phyloP scores from a whole-genome alignment of 1,140 invertebrate genomes.

The Papilio polyxenes region DNA sequence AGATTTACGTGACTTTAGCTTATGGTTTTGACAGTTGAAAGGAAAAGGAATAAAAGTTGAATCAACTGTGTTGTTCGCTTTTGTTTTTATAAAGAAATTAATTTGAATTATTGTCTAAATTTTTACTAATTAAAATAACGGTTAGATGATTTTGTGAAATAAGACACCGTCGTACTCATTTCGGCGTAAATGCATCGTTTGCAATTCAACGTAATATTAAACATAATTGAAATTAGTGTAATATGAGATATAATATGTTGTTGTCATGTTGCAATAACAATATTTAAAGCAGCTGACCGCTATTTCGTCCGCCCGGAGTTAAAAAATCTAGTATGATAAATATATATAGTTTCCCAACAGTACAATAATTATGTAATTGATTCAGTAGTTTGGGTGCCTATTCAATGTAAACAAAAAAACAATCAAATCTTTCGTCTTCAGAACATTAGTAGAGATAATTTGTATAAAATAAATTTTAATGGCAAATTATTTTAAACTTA shows the following conservation, averaged over 20 bases:
- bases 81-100: not conserved
- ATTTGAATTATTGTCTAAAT: not conserved
- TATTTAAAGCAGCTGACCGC: no score
- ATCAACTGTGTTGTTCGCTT: not conserved
- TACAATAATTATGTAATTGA: no score
- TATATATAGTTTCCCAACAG: no score
- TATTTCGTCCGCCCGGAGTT: no score
- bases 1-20: constrained; percentile 15
- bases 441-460: no score
- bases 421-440: no score
- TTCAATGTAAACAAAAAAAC: no score
- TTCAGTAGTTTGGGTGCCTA: no score
- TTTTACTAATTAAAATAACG: not conserved
- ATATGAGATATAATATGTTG: not conserved
- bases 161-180: not conserved
- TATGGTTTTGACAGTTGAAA: not conserved
- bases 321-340: no score
- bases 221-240: not conserved
- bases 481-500: no score
- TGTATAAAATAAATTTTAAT: no score
- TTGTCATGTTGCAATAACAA: no score
- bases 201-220: not conserved
- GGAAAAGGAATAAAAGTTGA: not conserved
- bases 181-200: not conserved
- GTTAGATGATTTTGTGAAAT: not conserved